Conservation (phyloP, 2,797 vertebrate genomes). For the Mus caroli region DNA sequence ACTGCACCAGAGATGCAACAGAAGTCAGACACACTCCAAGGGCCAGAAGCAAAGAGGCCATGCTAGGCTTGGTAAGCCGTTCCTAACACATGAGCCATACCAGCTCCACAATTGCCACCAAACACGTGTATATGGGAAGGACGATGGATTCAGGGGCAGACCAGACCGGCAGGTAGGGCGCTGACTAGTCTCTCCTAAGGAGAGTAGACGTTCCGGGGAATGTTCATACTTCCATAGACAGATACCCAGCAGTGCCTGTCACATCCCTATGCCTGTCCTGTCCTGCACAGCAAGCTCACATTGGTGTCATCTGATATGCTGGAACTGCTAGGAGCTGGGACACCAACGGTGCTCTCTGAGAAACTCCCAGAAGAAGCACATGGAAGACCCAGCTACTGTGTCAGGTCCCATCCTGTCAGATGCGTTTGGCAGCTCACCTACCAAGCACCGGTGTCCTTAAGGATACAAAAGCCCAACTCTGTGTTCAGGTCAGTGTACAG, state of each 20-base stretch:
- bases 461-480: background rate
- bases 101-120: background rate
- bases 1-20: background rate
- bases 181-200: background rate
- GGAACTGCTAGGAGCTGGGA: rapidly evolving
- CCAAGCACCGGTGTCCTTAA: background rate
- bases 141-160: background rate
- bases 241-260: rapidly evolving
- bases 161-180: background rate
- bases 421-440: background rate
- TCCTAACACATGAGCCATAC: background rate
- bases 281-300: background rate
- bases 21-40: background rate
- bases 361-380: background rate
- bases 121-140: background rate
- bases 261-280: background rate
- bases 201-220: background rate
- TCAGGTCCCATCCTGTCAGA: background rate
- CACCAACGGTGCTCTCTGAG: background rate
- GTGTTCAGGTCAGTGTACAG: background rate
- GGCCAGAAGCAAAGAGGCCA: background rate
- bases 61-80: too few relatives aligned
- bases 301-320: rapidly evolving
- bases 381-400: background rate
- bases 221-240: background rate